Evolutionary conservation across 2,888 invertebrate species (phyloP).

Genomic region (Plemyria rubiginata): DNA sequence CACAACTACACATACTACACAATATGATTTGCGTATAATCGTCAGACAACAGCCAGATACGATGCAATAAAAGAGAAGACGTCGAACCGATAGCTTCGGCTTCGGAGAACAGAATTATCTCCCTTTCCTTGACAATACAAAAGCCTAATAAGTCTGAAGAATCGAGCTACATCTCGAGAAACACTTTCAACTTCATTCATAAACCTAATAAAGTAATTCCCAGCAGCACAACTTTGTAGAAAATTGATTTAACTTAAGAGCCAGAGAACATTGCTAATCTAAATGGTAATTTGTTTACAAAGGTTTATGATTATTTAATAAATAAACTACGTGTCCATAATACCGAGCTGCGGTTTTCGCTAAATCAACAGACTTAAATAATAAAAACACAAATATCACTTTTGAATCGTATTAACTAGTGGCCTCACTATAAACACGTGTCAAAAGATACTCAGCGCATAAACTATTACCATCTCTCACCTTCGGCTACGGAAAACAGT

Average conservation of each 20-base stretch:
- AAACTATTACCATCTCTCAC: too few species aligned
- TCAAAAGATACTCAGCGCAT: too few species aligned
- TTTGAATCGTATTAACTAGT: too few species aligned
- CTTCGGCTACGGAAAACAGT: too few species aligned
- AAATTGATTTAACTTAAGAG: conserved; percentile 7
- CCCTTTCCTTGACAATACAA: not conserved
- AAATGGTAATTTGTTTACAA: conserved; percentile 18
- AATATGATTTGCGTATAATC: too few species aligned
- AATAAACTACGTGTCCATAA: not conserved
- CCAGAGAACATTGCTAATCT: conserved; percentile 14
- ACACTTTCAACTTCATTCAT: not conserved
- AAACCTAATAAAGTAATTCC: conserved; percentile 15
- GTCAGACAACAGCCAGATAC: too few species aligned
- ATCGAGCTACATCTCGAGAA: conserved; percentile 3
- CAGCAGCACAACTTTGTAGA: conserved; percentile 9
- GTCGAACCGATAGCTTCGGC: not conserved
- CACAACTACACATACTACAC: too few species aligned
- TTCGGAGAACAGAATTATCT: not conserved
- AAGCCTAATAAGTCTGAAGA: conserved; percentile 9
- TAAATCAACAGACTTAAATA: not conserved
- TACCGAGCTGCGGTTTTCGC: not conserved
- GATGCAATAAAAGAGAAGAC: too few species aligned
- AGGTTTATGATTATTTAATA: not conserved
- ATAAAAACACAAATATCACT: too few species aligned
- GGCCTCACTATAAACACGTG: too few species aligned